Evolutionary conservation across 2,113 vertebrate species (phyloP).

Genomic region (Arothron firmamentum): DNA sequence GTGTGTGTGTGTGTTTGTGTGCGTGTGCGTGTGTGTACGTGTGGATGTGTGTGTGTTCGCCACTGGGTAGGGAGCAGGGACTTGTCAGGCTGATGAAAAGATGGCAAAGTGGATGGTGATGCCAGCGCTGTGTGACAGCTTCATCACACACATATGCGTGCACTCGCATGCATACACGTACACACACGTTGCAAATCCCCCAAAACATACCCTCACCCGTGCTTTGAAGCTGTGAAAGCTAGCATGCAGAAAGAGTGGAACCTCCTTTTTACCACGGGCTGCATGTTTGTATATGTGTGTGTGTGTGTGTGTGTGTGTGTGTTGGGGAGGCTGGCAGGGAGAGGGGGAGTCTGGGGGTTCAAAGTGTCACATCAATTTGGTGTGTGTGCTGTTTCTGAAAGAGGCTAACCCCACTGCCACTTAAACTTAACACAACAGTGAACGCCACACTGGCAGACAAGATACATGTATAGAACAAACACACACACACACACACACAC

Average conservation of each 20-base stretch:
- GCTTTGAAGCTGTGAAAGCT: conserved; percentile 65
- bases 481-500: conserved; percentile 10
- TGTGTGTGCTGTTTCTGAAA: conserved; percentile 67
- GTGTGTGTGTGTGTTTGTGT: neutral
- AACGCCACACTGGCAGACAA: conserved; percentile 52
- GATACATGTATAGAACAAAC: conserved; percentile 41
- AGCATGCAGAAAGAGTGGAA: conserved; percentile 57
- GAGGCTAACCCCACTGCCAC: conserved; percentile 74
- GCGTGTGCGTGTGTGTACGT: conserved; percentile 23
- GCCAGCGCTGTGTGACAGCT: conserved; percentile 68
- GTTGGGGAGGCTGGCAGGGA: conserved; percentile 21
- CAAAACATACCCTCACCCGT: conserved; percentile 48
- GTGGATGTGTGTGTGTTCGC: conserved; percentile 36
- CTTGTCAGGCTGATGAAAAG: conserved; percentile 70
- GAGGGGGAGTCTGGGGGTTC: conserved; percentile 45
- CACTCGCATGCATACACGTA: conserved; percentile 32
- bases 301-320: conserved; percentile 16
- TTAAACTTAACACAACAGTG: conserved; percentile 63
- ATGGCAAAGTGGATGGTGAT: conserved; percentile 70
- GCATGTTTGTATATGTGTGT: conserved; percentile 27
- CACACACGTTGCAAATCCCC: conserved; percentile 37
- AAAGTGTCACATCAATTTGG: conserved; percentile 74
- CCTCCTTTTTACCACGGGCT: conserved; percentile 58
- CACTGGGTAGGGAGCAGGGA: conserved; percentile 61
- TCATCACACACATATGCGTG: conserved; percentile 60